These are phyloP conservation scores for Drosophila gunungcola DNA, from an alignment of 1,140 invertebrate genomes.

Conservation along the genomic window DNA sequence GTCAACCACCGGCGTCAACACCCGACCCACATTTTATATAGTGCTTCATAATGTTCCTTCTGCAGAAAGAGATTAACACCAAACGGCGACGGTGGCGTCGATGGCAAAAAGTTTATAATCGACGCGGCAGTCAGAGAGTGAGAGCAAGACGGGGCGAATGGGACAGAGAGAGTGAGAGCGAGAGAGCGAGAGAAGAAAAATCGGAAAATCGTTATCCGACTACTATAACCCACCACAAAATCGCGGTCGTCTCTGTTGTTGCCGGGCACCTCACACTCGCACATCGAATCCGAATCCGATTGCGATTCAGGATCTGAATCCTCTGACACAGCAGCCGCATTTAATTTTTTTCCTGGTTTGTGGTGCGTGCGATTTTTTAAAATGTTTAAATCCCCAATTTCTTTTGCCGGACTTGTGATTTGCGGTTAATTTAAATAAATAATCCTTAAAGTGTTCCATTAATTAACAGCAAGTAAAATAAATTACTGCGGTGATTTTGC, in stretches of 20 bases:
- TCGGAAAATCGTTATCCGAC: constrained; percentile 78
- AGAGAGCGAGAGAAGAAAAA: constrained; percentile 46
- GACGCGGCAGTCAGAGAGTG: constrained; percentile 31
- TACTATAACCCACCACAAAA: constrained; percentile 78
- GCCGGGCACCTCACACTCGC: constrained; percentile 71
- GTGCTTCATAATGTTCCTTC: constrained; percentile 73
- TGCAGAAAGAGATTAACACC: constrained; percentile 77
- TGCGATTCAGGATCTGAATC: constrained; percentile 34
- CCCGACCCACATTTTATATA: constrained; percentile 67
- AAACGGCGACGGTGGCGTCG: constrained; percentile 45
- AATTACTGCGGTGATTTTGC: constrained; percentile 1
- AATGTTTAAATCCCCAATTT: constrained; percentile 34
- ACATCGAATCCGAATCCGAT: constrained; percentile 62
- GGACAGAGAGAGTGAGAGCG: neutral
- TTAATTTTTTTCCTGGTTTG: constrained; percentile 65
- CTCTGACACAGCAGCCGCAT: constrained; percentile 61
- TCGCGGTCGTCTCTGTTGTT: constrained; percentile 73
- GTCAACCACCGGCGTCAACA: constrained; percentile 79
- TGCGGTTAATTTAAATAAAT: constrained; percentile 81
- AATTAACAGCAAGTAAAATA: constrained; percentile 24
- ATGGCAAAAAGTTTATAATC: constrained; percentile 71
- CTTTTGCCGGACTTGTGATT: constrained; percentile 46
- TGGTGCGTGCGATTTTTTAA: constrained; percentile 64
- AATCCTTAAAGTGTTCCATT: constrained; percentile 72
- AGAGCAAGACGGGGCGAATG: constrained; percentile 1